phyloP scores from a whole-genome alignment of 1,140 invertebrate species.

The Drosophila kepulauana region DNA sequence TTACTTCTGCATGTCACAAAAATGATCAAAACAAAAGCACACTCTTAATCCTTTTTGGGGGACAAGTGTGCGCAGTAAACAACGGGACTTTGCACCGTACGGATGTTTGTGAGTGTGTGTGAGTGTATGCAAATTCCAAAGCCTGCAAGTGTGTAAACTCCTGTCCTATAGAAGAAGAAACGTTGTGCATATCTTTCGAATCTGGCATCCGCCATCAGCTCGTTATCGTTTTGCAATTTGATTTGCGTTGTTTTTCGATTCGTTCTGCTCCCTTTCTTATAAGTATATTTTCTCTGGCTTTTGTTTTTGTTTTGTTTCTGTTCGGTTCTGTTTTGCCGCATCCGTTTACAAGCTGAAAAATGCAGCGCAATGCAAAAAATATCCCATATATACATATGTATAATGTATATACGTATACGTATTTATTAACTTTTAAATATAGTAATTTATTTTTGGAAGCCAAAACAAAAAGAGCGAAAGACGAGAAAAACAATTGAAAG shows the following conservation, averaged over 20 bases:
- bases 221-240: conserved; percentile 54
- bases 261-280: conserved; percentile 12
- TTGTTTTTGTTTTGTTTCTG: conserved; percentile 4
- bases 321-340: conserved; percentile 30
- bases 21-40: background rate
- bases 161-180: conserved; percentile 12
- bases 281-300: background rate
- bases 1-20: too few relatives aligned
- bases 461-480: conserved; percentile 16
- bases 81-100: background rate
- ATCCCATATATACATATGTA: conserved; percentile 18
- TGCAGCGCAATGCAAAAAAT: conserved; percentile 39
- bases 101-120: background rate
- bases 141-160: background rate
- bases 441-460: conserved; percentile 46
- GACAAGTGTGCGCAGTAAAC: background rate
- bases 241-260: conserved; percentile 48
- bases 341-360: conserved; percentile 44
- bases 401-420: conserved; percentile 8
- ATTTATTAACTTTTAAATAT: conserved; percentile 43
- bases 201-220: conserved; percentile 42
- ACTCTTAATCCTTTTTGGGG: background rate
- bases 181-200: conserved; percentile 37
- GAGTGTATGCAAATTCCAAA: conserved; percentile 14
- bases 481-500: conserved; percentile 1